Evolutionary conservation across 2,797 vertebrate species (phyloP).

Genomic region (Phyllotis vaccarum): DNA sequence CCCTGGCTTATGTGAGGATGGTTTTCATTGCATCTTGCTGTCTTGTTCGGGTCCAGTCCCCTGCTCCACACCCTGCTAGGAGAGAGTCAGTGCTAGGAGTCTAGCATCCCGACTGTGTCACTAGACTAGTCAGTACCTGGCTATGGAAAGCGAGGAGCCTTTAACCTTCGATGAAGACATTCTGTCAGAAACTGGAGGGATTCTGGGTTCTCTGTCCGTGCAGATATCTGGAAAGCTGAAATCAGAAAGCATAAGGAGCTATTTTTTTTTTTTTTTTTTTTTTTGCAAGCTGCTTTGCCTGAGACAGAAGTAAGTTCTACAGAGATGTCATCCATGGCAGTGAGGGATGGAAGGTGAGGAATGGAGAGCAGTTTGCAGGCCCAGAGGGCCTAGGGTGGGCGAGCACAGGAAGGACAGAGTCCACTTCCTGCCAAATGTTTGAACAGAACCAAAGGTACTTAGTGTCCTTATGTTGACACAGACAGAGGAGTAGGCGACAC

Average conservation of each 20-base stretch:
- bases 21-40: neutral
- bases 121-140: slow-evolving; percentile 57
- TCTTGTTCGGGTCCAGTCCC: fast-evolving
- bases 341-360: fast-evolving
- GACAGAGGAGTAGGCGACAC: neutral
- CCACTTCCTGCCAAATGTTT: neutral
- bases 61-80: neutral
- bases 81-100: neutral
- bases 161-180: slow-evolving; percentile 59
- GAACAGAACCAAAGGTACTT: neutral
- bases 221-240: slow-evolving; percentile 71
- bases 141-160: slow-evolving; percentile 50
- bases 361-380: neutral
- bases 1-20: neutral
- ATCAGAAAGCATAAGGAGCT: slow-evolving; percentile 70
- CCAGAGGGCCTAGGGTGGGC: neutral
- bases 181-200: slow-evolving; percentile 68
- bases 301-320: neutral
- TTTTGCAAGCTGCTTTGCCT: neutral
- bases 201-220: slow-evolving; percentile 71
- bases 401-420: too few relatives aligned
- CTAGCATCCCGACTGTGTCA: neutral
- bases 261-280: too few relatives aligned
- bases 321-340: neutral
- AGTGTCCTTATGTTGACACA: neutral